phyloP scores from a whole-genome alignment of 2,113 vertebrate genomes.

The Setophaga kirtlandii region DNA sequence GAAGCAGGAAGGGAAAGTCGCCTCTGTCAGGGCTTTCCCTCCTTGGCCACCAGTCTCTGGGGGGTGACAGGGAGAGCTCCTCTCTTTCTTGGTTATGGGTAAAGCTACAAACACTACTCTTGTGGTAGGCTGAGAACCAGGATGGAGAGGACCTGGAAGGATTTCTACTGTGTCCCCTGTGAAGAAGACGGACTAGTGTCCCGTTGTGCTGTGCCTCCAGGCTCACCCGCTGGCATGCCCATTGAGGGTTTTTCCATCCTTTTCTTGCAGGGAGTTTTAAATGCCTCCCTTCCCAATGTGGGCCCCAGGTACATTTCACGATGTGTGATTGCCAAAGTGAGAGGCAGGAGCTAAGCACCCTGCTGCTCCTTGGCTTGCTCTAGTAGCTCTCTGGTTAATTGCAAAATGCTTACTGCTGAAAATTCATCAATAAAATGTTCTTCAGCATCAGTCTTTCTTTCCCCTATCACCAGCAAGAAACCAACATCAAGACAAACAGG shows the following conservation, averaged over 20 bases:
- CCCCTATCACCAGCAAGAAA: background rate
- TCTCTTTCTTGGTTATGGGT: background rate
- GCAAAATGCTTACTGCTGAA: background rate
- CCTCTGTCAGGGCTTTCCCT: no score
- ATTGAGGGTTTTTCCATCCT: background rate
- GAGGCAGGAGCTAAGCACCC: background rate
- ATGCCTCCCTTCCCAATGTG: background rate
- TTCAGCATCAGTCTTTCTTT: background rate
- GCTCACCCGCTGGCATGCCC: no score
- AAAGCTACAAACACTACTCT: background rate
- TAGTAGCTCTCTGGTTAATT: background rate
- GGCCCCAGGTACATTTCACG: accelerated
- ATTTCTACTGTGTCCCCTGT: accelerated
- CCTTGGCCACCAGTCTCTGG: background rate
- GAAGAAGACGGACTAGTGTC: accelerated
- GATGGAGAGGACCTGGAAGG: background rate
- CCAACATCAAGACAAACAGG: background rate
- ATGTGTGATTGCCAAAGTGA: background rate
- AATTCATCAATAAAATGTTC: background rate
- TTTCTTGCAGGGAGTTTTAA: background rate
- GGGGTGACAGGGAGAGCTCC: background rate
- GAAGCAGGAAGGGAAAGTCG: background rate
- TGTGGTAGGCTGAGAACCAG: background rate
- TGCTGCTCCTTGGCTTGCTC: background rate
- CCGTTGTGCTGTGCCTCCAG: background rate